A percentile compares a stretch with the other conserved stretches of the same genome.
Conservation (phyloP, 2,888 invertebrate genomes). For the Acleris literana region DNA sequence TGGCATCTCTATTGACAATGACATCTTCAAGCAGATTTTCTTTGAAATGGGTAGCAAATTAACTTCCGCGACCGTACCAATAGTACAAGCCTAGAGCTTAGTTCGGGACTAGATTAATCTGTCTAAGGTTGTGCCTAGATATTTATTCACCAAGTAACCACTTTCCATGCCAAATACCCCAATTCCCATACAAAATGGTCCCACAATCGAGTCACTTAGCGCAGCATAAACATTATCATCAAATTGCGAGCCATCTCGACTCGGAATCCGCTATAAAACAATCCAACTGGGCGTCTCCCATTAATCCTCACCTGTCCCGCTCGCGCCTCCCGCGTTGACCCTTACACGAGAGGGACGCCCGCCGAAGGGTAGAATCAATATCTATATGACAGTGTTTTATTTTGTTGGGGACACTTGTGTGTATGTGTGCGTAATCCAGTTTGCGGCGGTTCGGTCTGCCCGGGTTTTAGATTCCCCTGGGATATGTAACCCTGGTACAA, state of each 20-base stretch:
- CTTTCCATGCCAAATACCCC: background rate
- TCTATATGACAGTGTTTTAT: conserved; percentile 77
- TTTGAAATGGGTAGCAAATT: too few relatives aligned
- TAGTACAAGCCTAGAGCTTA: too few relatives aligned
- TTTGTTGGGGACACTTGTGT: conserved; percentile 70
- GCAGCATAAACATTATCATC: conserved; percentile 1
- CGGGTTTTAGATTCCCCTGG: conserved; percentile 8
- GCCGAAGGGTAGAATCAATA: conserved; percentile 74
- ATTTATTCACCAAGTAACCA: background rate
- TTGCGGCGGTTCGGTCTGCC: background rate
- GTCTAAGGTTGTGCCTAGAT: too few relatives aligned
- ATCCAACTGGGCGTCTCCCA: conserved; percentile 61
- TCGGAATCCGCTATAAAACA: conserved; percentile 8
- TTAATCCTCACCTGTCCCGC: conserved; percentile 60
- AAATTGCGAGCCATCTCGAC: conserved; percentile 9
- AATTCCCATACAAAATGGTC: background rate
- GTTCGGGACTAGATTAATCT: too few relatives aligned
- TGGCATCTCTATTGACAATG: too few relatives aligned
- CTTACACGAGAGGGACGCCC: conserved; percentile 21
- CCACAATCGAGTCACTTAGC: background rate
- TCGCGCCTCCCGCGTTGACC: conserved; percentile 37
- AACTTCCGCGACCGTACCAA: too few relatives aligned
- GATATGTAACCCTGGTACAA: background rate
- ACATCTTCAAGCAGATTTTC: too few relatives aligned
- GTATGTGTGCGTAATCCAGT: conserved; percentile 32